Percentiles rank a stretch among this genome's conserved stretches.
Conservation (phyloP, 2,797 vertebrate species). For the Malurus leucopterus region DNA sequence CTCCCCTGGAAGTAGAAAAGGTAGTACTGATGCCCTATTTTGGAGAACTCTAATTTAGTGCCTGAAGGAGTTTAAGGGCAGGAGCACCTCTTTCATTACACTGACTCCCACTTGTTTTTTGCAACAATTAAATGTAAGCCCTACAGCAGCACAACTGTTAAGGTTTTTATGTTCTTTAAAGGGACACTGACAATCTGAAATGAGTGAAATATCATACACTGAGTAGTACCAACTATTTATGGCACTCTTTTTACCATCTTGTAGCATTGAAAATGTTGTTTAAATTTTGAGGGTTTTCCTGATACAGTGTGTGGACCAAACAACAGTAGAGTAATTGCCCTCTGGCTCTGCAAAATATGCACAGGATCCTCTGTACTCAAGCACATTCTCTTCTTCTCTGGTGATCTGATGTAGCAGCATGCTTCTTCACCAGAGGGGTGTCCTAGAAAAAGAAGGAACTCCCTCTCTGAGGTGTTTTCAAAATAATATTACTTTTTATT, state of each 20-base stretch:
- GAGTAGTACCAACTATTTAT: neutral
- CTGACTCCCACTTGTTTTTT: constrained; percentile 46
- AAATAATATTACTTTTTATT: constrained; percentile 39
- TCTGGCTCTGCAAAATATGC: constrained; percentile 8
- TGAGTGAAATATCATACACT: neutral
- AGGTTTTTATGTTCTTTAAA: constrained; percentile 44
- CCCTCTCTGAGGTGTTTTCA: constrained; percentile 42
- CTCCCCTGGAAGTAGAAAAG: neutral
- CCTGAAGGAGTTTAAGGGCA: constrained; percentile 30
- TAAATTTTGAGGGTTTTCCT: neutral
- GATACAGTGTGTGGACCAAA: neutral
- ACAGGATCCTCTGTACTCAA: neutral
- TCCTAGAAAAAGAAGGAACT: constrained; percentile 62
- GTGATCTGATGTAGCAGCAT: constrained; percentile 53
- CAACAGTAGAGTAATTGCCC: neutral
- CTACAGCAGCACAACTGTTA: constrained; percentile 26
- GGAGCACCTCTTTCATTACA: constrained; percentile 28
- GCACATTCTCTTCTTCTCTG: constrained; percentile 37
- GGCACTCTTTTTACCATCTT: neutral
- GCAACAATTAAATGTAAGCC: constrained; percentile 34
- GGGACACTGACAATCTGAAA: neutral
- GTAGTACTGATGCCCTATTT: constrained; percentile 31
- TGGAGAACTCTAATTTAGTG: constrained; percentile 5
- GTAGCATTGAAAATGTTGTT: neutral
- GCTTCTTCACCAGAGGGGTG: constrained; percentile 49